These are phyloP conservation scores for Drosophila vallismaia DNA, from an alignment of 2,888 invertebrate genomes.

Conservation along the genomic window DNA sequence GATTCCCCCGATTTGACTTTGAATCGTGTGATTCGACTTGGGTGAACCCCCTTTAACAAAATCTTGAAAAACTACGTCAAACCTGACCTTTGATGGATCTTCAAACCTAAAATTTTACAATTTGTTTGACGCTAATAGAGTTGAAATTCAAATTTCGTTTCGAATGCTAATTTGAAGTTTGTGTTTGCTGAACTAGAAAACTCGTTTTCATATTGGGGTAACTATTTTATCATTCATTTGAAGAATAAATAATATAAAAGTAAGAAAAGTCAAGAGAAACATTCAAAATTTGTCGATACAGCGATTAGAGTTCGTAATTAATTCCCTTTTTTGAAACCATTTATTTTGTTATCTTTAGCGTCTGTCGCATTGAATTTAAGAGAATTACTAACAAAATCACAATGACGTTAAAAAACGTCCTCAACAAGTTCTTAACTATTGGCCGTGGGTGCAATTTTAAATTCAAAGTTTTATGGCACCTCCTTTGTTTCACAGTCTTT, in stretches of 20 bases:
- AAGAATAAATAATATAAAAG: background rate
- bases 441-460: conserved; percentile 25
- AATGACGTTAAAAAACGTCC: background rate
- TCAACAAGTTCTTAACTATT: conserved; percentile 24
- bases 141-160: conserved; percentile 13
- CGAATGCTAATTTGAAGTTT: conserved; percentile 25
- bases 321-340: conserved; percentile 1
- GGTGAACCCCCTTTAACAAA: conserved; percentile 31
- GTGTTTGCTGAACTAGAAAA: conserved; percentile 22
- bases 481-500: conserved; percentile 34
- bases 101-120: conserved; percentile 12
- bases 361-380: conserved; percentile 40
- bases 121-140: conserved; percentile 26
- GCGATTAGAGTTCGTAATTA: conserved; percentile 1
- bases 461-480: conserved; percentile 24
- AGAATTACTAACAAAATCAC: conserved; percentile 30
- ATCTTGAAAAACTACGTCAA: conserved; percentile 9
- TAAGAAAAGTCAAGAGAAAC: background rate
- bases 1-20: conserved; percentile 19
- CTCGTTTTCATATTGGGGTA: conserved; percentile 3
- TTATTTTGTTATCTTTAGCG: conserved; percentile 35
- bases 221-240: background rate
- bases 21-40: conserved; percentile 11
- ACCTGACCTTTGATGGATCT: conserved; percentile 29
- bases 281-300: background rate